Evolutionary conservation across 2,113 vertebrate genomes (phyloP).

Genomic region (Cinclus cinclus): DNA sequence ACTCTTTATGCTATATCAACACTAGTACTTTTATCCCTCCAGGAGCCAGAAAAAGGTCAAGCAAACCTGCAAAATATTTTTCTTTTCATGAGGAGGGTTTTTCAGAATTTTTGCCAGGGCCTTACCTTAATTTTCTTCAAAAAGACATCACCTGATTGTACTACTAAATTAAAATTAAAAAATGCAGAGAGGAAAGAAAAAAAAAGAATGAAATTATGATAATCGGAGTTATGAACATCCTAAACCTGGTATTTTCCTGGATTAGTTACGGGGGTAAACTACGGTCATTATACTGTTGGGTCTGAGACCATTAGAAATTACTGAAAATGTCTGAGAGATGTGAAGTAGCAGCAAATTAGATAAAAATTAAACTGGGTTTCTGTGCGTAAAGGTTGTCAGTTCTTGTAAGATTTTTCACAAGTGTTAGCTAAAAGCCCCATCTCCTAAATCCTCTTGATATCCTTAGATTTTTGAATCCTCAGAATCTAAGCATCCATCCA

Average conservation of each 20-base stretch:
- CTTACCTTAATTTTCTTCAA: not conserved
- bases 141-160: not conserved
- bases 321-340: not conserved
- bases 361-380: not conserved
- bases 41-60: not conserved
- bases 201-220: not conserved
- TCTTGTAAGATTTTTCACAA: not conserved
- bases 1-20: not conserved
- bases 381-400: not conserved
- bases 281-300: not conserved
- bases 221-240: not conserved
- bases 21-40: not conserved
- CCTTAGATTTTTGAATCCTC: too few relatives aligned
- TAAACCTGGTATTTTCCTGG: not conserved
- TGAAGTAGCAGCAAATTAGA: not conserved
- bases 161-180: not conserved
- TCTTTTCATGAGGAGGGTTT: not conserved
- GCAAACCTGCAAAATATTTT: not conserved
- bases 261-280: not conserved
- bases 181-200: rapidly evolving
- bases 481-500: not conserved
- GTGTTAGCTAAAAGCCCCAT: not conserved
- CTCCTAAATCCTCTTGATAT: not conserved
- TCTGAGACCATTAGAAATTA: not conserved
- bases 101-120: not conserved